Base-by-base conservation (phyloP, 2,888 invertebrate genomes). In the Drosophila merina region DNA sequence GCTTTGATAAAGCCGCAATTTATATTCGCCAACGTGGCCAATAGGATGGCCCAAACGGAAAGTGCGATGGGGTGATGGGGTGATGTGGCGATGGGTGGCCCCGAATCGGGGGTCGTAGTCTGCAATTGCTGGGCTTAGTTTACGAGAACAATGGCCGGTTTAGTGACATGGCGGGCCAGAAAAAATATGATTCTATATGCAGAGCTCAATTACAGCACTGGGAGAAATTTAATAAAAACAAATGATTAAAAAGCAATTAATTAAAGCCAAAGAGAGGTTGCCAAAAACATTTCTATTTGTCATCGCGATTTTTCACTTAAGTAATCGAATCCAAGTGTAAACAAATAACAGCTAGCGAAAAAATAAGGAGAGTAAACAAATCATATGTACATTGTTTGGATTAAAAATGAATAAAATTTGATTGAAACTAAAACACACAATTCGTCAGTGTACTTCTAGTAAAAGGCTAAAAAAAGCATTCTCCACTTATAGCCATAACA, bases 1-100 rank as follows among this genome's bases (percentile, higher is more conserved):
- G 88, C 87, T 82, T 83, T 90, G 89, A 87, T 87, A 89, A 84
- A 88, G 88, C 84, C 79, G 80, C 89, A 90, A 90, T 90, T 90
- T 90, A 89, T 90, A 90, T 89, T 90, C 89, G 84, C 81, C 70
- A 64, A 59, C 74, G 66, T 55, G 67, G 63, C 54, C 54, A 50
- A 47, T 45, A 63, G 45, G 52, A 10, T 25, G 38, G 47, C 26
- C 38, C 40, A 0, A 30, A 48, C 48, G 26, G 25, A 31, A 33
- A 30, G 40, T 5, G 48, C 12, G 12, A 5, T 36, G 30, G 12
- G 25, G 31, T 45, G 12, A 5, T 36, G 30, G 12, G 25, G 31
- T 45, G 30, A 26, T 7, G 50, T n/a, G 12, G 50, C 26, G 42
- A 20, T 42, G 14, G 14, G 42, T 72, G 44, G 42, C 44, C 58